Evolutionary conservation across 2,113 vertebrate species (phyloP), one percentile per base, ranked within the genome.

Genomic region (Motacilla tschutschensis): DNA sequence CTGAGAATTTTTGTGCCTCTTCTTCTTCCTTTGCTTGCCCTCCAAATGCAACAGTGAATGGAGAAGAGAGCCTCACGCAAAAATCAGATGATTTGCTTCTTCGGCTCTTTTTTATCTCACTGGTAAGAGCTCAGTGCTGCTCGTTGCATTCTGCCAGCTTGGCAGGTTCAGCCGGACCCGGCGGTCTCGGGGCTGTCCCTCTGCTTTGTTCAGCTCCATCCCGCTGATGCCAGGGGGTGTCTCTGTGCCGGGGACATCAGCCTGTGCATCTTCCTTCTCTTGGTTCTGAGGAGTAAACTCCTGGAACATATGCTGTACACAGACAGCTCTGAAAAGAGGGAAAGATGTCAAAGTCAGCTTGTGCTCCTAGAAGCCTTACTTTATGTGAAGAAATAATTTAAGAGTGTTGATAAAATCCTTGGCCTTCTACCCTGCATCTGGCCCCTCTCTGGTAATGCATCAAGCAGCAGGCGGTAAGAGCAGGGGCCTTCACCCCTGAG

Each of bases 111-210:
- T 62, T 40, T 19, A 5, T 48, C 35, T 36, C 16, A 1, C 35
- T 36, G 55, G 24, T 25, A 35, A 58, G 35, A 18, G 35, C 55
- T 58, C 65, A 60, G 91, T 9, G 48, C 80, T 93, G 83, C 75
- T 62, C n/a, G 4, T 10, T 51, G 60, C 78, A 64, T 93, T 91
- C 60, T 79, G 92, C 90, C 64, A 25, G 81, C 93, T 94, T 48
- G 3, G 90, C 94, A 85, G 81, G 72, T 87, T 90, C 67, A 29
- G 85, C 70, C 3, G 73, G 54, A 13, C 4, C 3, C 19, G 29
- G 65, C 2, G 1, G 8, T 38, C 62, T 41, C 38, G 15, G 85
- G 12, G 82, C 60, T 35, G 36, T 40, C 4, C 0, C 60, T 54
- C 26, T 14, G 55, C 66, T 83, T 50, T 87, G 85, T 60, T 73